Evolutionary conservation across 2,888 invertebrate species (phyloP).

Genomic region (Heliconius sara): DNA sequence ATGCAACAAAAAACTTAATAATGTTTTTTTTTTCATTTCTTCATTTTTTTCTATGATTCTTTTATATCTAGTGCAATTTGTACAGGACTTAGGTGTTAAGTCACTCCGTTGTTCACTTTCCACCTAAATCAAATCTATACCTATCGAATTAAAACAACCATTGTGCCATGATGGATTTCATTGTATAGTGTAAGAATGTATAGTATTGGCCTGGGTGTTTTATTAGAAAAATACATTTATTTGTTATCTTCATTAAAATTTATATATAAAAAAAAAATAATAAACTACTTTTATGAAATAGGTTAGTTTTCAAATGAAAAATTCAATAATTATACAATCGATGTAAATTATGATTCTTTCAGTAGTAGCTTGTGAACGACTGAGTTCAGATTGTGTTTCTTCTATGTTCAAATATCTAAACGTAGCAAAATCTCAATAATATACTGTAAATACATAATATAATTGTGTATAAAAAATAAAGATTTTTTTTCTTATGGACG

Average conservation of each 20-base stretch:
- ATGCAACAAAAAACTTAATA: background rate
- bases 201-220: too few species aligned
- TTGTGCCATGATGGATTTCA: too few species aligned
- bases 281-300: background rate
- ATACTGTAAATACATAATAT: constrained; percentile 7
- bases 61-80: background rate
- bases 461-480: background rate
- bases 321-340: background rate
- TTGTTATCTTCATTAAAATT: too few species aligned
- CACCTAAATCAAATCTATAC: too few species aligned
- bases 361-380: background rate
- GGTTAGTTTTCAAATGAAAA: background rate
- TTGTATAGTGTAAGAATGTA: too few species aligned
- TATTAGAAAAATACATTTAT: too few species aligned
- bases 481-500: background rate
- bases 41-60: background rate
- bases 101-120: background rate
- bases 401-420: background rate
- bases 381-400: background rate
- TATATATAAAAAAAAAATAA: too few species aligned
- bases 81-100: background rate
- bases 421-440: background rate
- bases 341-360: background rate
- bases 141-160: too few species aligned
- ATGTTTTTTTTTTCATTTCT: background rate